Evolutionary conservation across 2,113 vertebrate species (phyloP).

Genomic region (Rallus limicola): DNA sequence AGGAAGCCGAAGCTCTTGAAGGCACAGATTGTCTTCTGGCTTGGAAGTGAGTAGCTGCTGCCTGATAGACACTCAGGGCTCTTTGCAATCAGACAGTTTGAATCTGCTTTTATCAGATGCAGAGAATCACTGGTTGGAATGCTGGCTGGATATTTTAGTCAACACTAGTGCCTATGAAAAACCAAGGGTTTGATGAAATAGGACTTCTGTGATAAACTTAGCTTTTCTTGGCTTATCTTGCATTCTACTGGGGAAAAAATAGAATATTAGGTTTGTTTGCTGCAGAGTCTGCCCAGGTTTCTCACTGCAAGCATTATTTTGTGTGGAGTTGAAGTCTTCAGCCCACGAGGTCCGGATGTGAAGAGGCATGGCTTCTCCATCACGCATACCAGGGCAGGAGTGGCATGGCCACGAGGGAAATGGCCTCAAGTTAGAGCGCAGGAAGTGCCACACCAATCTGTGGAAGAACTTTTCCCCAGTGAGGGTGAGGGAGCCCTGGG

Average conservation of each 20-base stretch:
- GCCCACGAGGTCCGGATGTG: rapidly evolving
- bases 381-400: rapidly evolving
- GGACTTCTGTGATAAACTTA: slow-evolving; percentile 53
- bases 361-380: neutral
- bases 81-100: slow-evolving; percentile 58
- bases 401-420: rapidly evolving
- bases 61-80: slow-evolving; percentile 44
- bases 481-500: too few relatives aligned
- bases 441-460: too few relatives aligned
- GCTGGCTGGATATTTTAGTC: slow-evolving; percentile 60
- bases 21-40: neutral
- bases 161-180: slow-evolving; percentile 40
- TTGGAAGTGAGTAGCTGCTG: slow-evolving; percentile 32
- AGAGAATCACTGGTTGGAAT: slow-evolving; percentile 38
- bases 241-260: neutral
- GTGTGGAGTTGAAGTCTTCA: neutral
- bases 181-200: slow-evolving; percentile 44
- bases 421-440: too few relatives aligned
- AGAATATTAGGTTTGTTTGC: neutral
- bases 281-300: neutral
- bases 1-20: neutral
- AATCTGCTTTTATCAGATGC: slow-evolving; percentile 48
- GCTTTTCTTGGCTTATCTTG: slow-evolving; percentile 16
- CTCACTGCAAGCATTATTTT: neutral
- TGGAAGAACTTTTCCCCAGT: too few relatives aligned